Base-by-base conservation (phyloP, 2,888 invertebrate species). In the Lycophotia porphyrea region DNA sequence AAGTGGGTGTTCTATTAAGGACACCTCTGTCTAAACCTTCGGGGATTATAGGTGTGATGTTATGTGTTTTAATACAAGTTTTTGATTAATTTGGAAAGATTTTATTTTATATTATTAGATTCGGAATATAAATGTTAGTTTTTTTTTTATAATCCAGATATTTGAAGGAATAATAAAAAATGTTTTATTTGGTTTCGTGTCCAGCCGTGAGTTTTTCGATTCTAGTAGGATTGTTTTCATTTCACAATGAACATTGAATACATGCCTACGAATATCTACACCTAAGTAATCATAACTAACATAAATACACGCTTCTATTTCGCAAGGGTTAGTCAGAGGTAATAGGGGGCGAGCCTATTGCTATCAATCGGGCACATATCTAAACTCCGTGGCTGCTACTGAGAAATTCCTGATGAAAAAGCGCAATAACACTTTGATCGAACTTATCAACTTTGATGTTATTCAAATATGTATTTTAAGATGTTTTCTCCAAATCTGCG, bases 401-500 rank as follows among this genome's bases (percentile, higher is more conserved):
- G 5, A 52, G 49, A 52, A 11, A n/a, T 1, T 52, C 11, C 4
- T 52, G 3, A n/a, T 11, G 21, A 3, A n/a, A 52, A 52, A 52
- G n/a, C 11, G 11, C 49, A 52, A n/a, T 1, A 52, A 11, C n/a
- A 52, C 49, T 49, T 49, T 52, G n/a, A 4, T 49, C 1, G 49
- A 49, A 24, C 31, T 31, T 42, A 39, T 21, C 11, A 9, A 75
- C 61, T 49, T 21, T 61, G 21, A 39, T 39, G 39, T n/a, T 55
- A 31, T 39, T 69, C 13, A 55, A 42, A 73, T 60, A 36, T 36
- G 36, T 36, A 18, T 39, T 39, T 36, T 31, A n/a, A 24, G 27
- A 55, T 18, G 8, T 55, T 63, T 76, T 76, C 49, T 63, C 18
- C n/a, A 52, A 76, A 75, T 47, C 42, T 27, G 24, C 44, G 27